Conservation (phyloP, 2,113 vertebrate genomes). For the Brachyhypopomus gauderio region DNA sequence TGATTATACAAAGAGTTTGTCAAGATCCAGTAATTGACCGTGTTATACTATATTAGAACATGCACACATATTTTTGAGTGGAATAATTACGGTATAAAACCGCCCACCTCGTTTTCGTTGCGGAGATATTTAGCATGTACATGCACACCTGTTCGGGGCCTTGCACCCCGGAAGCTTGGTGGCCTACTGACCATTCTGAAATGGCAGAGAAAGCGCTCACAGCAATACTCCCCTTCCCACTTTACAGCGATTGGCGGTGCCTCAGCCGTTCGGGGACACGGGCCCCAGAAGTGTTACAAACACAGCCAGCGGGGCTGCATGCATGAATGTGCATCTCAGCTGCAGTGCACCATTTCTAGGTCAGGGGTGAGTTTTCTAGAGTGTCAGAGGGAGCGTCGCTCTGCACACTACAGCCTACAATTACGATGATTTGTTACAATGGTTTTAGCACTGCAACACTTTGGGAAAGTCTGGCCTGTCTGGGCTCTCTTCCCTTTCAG, state of each 20-base stretch:
- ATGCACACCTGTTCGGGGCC: no score
- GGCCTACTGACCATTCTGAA: conserved; percentile 6
- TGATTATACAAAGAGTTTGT: neutral
- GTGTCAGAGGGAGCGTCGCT: neutral
- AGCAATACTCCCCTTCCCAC: neutral
- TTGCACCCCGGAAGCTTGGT: neutral
- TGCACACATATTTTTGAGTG: neutral
- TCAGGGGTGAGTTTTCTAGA: conserved; percentile 24
- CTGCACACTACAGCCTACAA: neutral
- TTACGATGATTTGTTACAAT: neutral
- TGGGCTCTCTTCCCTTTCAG: neutral
- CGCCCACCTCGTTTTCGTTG: neutral
- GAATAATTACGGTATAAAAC: neutral
- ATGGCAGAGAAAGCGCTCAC: neutral
- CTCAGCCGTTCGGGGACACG: neutral
- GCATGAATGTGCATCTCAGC: neutral
- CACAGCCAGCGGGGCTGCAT: neutral
- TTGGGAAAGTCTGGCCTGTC: neutral
- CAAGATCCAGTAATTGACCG: neutral
- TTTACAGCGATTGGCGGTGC: conserved; percentile 1
- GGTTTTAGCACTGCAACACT: neutral
- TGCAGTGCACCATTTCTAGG: neutral
- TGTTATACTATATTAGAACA: neutral
- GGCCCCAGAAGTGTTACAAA: neutral
- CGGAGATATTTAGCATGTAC: neutral